phyloP scores from a whole-genome alignment of 2,113 vertebrate species.

The Natator depressus region DNA sequence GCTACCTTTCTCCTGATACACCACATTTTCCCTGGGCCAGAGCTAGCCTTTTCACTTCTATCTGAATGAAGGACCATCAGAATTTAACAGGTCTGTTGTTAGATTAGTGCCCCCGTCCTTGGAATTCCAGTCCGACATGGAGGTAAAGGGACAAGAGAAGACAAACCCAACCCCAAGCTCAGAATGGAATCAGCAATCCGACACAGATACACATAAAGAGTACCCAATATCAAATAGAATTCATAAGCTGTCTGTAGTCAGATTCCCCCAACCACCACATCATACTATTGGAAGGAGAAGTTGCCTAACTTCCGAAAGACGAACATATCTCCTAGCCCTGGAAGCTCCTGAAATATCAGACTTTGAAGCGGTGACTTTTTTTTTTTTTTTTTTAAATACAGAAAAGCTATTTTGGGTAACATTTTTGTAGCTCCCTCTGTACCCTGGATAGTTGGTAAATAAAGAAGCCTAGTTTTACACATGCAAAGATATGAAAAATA shows the following conservation, averaged over 20 bases:
- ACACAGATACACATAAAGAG: background rate
- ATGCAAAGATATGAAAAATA: background rate
- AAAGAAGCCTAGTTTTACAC: background rate
- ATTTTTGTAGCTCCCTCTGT: background rate
- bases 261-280: background rate
- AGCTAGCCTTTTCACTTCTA: too few relatives aligned
- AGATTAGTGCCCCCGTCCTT: background rate
- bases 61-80: too few relatives aligned
- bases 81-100: background rate
- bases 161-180: background rate
- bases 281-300: background rate
- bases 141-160: background rate
- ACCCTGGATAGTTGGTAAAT: accelerated
- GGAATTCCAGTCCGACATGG: background rate
- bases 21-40: too few relatives aligned
- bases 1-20: too few relatives aligned
- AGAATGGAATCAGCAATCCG: background rate
- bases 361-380: background rate
- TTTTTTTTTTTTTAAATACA: background rate
- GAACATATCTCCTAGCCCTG: background rate
- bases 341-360: background rate
- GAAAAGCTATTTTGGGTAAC: background rate
- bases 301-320: background rate
- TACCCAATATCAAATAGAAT: background rate
- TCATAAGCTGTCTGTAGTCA: background rate